phyloP scores from a whole-genome alignment of 2,888 invertebrate species.

The Physocephala rufipes region DNA sequence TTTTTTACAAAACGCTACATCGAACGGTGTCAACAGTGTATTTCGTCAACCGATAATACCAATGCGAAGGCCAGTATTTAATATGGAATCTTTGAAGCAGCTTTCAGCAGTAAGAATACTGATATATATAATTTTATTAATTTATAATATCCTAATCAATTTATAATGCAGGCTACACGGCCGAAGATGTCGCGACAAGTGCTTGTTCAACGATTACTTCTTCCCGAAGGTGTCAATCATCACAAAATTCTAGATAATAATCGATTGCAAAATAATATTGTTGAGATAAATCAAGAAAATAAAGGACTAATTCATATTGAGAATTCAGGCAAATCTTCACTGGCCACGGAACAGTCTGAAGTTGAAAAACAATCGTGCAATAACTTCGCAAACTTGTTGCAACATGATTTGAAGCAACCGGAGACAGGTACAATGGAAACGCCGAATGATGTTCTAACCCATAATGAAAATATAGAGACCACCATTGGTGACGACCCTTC shows the following conservation, averaged over 20 bases:
- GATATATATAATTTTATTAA: background rate
- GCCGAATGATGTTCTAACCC: background rate
- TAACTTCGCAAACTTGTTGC: background rate
- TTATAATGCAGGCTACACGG: constrained; percentile 58
- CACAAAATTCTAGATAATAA: constrained; percentile 55
- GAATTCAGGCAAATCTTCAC: constrained; percentile 2
- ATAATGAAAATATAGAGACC: background rate
- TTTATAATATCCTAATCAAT: background rate
- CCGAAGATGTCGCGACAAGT: constrained; percentile 68
- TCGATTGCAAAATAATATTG: constrained; percentile 53
- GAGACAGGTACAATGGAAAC: background rate
- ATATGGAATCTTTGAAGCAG: constrained; percentile 59
- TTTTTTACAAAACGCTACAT: constrained; percentile 40
- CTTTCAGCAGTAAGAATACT: constrained; percentile 53
- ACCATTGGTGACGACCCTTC: no score
- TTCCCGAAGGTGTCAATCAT: constrained; percentile 68
- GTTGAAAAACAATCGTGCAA: constrained; percentile 7
- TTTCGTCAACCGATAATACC: constrained; percentile 59
- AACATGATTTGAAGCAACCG: constrained; percentile 24
- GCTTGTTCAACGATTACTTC: constrained; percentile 79
- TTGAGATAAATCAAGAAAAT: constrained; percentile 33
- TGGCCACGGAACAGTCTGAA: no score
- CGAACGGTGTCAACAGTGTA: constrained; percentile 35
- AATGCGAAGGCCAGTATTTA: constrained; percentile 55
- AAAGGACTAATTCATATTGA: constrained; percentile 36